These are phyloP conservation scores for Otolemur garnettii DNA, from an alignment of 2,113 vertebrate genomes.

Conservation along the genomic window DNA sequence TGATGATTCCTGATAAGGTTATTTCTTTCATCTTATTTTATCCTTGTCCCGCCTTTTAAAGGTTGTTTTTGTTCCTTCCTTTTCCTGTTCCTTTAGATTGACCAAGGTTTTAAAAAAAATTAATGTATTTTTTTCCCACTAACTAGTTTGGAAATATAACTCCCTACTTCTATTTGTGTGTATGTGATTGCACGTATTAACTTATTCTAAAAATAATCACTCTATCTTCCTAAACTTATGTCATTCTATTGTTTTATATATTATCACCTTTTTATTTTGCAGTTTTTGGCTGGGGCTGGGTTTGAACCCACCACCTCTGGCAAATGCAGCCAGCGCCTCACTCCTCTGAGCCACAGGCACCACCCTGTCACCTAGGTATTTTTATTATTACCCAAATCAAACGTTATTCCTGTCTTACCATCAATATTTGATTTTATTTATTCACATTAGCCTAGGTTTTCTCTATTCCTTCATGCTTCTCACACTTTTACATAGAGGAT, in stretches of 20 bases:
- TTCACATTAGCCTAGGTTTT: background rate
- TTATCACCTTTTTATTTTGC: no score
- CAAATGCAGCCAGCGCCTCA: no score
- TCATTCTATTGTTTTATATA: background rate
- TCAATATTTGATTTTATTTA: background rate
- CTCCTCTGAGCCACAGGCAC: no score
- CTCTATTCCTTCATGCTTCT: background rate
- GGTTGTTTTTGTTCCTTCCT: background rate
- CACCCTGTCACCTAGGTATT: background rate
- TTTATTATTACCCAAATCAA: background rate
- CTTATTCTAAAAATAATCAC: background rate
- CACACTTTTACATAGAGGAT: background rate
- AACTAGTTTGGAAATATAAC: background rate
- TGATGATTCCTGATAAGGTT: background rate
- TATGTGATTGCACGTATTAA: background rate
- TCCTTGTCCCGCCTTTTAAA: background rate
- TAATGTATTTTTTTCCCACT: background rate
- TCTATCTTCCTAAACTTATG: background rate
- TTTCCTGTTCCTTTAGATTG: slow-evolving; percentile 46
- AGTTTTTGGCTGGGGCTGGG: no score
- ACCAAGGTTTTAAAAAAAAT: background rate
- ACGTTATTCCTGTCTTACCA: background rate
- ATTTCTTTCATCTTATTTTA: background rate
- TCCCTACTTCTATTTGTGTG: background rate
- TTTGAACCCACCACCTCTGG: no score